Base-by-base conservation (phyloP, 2,797 vertebrate genomes). In the Danio choprae region DNA sequence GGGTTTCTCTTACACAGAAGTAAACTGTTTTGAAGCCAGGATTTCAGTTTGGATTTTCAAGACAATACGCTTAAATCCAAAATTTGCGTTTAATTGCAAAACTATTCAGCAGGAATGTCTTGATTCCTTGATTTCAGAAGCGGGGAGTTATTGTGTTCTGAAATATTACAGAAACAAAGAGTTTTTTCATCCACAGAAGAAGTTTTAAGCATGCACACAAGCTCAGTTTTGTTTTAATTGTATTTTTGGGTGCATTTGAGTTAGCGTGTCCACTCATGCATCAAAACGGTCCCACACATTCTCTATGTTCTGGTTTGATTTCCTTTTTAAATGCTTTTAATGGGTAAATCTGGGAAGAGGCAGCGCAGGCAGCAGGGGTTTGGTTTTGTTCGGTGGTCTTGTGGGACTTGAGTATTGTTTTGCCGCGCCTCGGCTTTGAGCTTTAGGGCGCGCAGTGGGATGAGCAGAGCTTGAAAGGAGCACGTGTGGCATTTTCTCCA, bases 381-480 rank as follows among this genome's bases (percentile, higher is more conserved):
- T 78, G 46, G 72, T 81, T 74, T 63, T 64, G 64, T 81, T 75
- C 79, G 2, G 36, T 1, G 44, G 51, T 62, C 70, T 50, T 48
- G 29, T 73, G 73, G 77, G 84, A 85, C 60, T 71, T 38, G 62
- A 11, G 29, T 74, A 79, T 65, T 80, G 80, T 84, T 82, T 76
- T 36, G 53, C 70, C 20, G 60, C 12, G 20, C 60, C 62, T 71
- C 20, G 12, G 72, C 63, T 81, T 9, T 51, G 53, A 55, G 59
- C 20, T 62, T 75, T 46, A 50, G 40, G 78, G 12, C 53, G 18
- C 50, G 3, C 58, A 1, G 50, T 77, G 62, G 60, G 46, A 59
- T 16, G 15, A 46, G 48, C 65, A 56, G 50, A 60, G 65, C 50
- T 50, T 64, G 69, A 22, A 65, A 73, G 50, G 12, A 68, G 16